Conservation (phyloP, 2,113 vertebrate genomes). For the Lycocorax pyrrhopterus region DNA sequence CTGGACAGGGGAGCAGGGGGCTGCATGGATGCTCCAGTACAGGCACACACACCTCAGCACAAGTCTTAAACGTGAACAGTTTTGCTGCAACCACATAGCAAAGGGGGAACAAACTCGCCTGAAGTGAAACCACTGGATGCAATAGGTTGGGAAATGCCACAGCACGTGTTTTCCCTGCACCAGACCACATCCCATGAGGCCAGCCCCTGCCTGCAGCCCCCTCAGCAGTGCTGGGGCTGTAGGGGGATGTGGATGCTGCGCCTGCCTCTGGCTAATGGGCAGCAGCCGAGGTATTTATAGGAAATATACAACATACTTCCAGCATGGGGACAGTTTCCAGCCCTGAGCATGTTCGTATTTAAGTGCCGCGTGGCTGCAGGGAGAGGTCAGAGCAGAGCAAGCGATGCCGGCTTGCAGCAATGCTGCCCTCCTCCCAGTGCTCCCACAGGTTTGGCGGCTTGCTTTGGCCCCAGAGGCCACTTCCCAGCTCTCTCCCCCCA, state of each 20-base stretch:
- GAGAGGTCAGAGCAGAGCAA: not conserved
- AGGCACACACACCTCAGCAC: not conserved
- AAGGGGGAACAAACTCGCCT: not conserved
- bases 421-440: not conserved
- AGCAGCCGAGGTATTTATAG: not conserved
- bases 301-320: not conserved
- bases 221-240: not conserved
- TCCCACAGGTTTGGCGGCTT: not conserved
- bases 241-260: not conserved
- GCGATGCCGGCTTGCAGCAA: fast-evolving
- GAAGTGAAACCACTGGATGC: not conserved
- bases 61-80: not conserved
- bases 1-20: not conserved
- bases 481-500: not conserved
- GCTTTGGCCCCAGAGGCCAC: not conserved
- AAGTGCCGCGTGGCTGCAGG: fast-evolving
- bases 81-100: fast-evolving
- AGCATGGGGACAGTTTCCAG: not conserved
- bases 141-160: not conserved
- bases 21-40: not conserved
- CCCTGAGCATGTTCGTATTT: not conserved
- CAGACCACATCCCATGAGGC: fast-evolving
- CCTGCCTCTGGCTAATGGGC: not conserved
- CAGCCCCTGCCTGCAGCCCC: not conserved
- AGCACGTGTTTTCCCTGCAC: not conserved